phyloP scores from a whole-genome alignment of 2,888 invertebrate genomes.

The Tetanocera ferruginea region DNA sequence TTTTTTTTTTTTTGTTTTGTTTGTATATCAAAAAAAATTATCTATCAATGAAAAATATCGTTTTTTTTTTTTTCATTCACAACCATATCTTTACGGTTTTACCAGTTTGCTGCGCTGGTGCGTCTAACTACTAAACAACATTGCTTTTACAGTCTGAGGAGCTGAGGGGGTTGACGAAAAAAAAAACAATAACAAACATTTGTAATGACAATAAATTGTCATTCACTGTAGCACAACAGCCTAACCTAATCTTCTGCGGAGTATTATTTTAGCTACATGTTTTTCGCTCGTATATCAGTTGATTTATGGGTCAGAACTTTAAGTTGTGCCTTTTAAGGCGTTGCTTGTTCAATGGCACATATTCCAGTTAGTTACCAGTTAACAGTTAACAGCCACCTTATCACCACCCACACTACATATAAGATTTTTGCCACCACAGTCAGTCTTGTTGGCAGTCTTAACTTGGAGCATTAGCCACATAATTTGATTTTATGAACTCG shows the following conservation, averaged over 20 bases:
- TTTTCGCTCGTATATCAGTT: constrained; percentile 10
- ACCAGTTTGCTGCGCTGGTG: too few relatives aligned
- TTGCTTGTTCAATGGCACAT: neutral
- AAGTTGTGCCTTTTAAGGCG: constrained; percentile 8
- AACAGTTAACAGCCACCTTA: neutral
- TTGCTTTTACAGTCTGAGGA: neutral
- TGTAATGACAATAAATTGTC: constrained; percentile 31
- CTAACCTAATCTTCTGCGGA: too few relatives aligned
- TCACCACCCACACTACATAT: neutral
- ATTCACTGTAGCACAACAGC: neutral
- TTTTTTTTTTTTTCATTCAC: too few relatives aligned
- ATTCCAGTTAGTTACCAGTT: too few relatives aligned
- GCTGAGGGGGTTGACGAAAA: neutral
- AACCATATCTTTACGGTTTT: too few relatives aligned
- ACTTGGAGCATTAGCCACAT: constrained; percentile 20
- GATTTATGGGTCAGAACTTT: constrained; percentile 24
- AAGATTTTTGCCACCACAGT: neutral
- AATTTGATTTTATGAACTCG: constrained; percentile 31
- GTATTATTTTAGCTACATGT: neutral
- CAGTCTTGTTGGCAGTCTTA: neutral
- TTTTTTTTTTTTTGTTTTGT: too few relatives aligned
- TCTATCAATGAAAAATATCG: too few relatives aligned
- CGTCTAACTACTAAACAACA: neutral
- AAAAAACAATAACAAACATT: constrained; percentile 18
- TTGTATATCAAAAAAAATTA: too few relatives aligned